Evolutionary conservation across 1,140 invertebrate species (phyloP), one percentile per base, ranked within the genome.

Genomic region (Ceratosolen solmsi): DNA sequence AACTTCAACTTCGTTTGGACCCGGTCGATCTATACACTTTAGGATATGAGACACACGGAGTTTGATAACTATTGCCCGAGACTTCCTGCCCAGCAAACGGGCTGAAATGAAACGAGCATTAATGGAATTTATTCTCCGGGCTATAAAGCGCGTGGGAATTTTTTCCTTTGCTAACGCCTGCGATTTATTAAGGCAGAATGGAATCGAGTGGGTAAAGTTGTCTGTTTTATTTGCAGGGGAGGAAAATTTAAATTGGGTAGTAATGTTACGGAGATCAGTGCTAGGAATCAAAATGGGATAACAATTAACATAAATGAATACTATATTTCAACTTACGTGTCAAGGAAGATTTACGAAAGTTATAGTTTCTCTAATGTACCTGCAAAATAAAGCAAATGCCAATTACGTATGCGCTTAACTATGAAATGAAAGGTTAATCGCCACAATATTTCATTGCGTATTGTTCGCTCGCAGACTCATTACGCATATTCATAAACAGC

Each of bases 341-440:
- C 63, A n/a, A 8, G 20, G 7, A 36, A n/a, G 63, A 68, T 36
- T 38, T 22, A 68, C 20, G 20, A 36, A 38, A 20, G 7, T 38
- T n/a, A 38, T 38, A 8, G 2, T 38, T 68, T 38, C 33, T 38
- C 17, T 68, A 38, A 36, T 22, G 33, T 68, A 68, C 63, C 63
- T 68, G 63, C 0, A 68, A 68, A 68, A 68, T 68, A 68, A 68
- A 38, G 38, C 5, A 68, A 68, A 68, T 36, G 15, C 30, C 33
- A 22, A 38, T 68, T 68, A 68, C 33, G 7, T 9, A 9, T 38
- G 33, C 0, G 2, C 63, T 68, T 20, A 38, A 20, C 33, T 38
- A 38, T n/a, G 63, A 68, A 38, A 68, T n/a, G 15, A 68, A 38
- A n/a, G 36, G 0, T 68, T 68, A 68, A 68, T 38, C 22, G 22